Base-by-base conservation (phyloP, 1,140 invertebrate species). In the Bicyclus anynana region DNA sequence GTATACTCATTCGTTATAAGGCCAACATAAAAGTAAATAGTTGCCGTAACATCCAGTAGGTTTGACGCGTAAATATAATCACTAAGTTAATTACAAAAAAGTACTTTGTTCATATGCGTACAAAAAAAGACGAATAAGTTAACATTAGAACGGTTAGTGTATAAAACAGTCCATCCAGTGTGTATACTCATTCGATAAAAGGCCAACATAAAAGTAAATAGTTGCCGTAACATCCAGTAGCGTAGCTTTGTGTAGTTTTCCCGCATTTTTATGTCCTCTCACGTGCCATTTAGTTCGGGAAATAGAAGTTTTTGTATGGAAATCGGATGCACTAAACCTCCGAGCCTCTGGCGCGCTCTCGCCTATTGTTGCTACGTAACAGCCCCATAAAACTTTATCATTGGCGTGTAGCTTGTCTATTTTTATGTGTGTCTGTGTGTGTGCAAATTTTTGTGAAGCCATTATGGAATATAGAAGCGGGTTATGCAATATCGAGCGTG, bases 211-310 rank as follows among this genome's bases (percentile, higher is more conserved):
- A 59, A 53, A 52, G 50, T 49, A 59, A 59, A 59, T 53, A 59
- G 29, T 53, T 38, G 23, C 33, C 53, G 42, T 46, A 57, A 23
- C 54, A 57, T 46, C 52, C 53, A 61, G 52, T 14, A 38, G 23
- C 35, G 59, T 56, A 62, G 69, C 66, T 72, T 68, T 73, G 64
- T 66, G 72, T 77, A 84, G 76, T 84, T 84, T 80, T 69, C 70
- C 71, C 75, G 79, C 69, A 82, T 74, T 87, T 87, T 87, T 87
- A 87, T 85, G 74, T 74, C 57, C 79, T 81, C 80, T 84, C 79
- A 83, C 84, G 77, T 79, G 72, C 72, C 80, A 83, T 83, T 83
- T 83, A 83, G 68, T 65, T 66, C 73, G 77, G 80, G 80, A 83
- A 83, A 80, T 83, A 79, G 77, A 76, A 80, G 80, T 83, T 80